phyloP scores from a whole-genome alignment of 2,113 vertebrate species.

The Psittacus erithacus region DNA sequence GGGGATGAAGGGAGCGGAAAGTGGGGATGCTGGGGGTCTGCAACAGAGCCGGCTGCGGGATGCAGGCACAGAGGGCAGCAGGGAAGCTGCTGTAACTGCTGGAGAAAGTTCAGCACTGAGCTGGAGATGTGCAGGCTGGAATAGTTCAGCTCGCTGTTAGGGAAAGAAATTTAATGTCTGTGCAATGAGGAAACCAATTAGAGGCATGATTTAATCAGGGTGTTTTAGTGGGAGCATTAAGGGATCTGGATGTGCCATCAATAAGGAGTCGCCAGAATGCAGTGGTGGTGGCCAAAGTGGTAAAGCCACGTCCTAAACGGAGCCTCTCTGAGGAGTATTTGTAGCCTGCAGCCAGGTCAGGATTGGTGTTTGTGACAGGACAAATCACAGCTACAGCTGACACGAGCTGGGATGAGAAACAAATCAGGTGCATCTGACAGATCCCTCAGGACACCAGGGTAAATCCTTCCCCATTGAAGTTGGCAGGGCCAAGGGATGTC shows the following conservation, averaged over 20 bases:
- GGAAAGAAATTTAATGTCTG: not conserved
- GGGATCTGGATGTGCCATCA: not conserved
- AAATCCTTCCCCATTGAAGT: not conserved
- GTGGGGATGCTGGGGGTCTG: not conserved
- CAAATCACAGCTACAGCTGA: not conserved
- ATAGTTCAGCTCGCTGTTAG: not conserved
- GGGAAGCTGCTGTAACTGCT: not conserved
- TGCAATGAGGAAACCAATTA: slow-evolving; percentile 32
- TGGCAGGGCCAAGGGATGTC: not conserved
- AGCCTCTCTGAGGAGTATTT: not conserved
- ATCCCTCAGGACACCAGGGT: not conserved
- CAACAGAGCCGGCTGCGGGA: not conserved
- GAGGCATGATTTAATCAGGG: slow-evolving; percentile 30
- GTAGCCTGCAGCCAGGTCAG: not conserved
- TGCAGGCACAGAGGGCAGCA: not conserved
- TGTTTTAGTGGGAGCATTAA: not conserved
- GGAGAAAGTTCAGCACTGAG: not conserved
- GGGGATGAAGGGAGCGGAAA: not conserved
- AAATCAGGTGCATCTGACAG: not conserved
- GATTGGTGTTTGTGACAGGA: not conserved
- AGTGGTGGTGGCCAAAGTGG: not conserved
- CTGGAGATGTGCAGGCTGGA: slow-evolving; percentile 5
- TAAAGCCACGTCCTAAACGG: not conserved
- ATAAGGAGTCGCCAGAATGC: not conserved
- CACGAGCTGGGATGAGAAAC: not conserved